Conservation (phyloP, 1,140 invertebrate species). For the Daktulosphaira vitifoliae region DNA sequence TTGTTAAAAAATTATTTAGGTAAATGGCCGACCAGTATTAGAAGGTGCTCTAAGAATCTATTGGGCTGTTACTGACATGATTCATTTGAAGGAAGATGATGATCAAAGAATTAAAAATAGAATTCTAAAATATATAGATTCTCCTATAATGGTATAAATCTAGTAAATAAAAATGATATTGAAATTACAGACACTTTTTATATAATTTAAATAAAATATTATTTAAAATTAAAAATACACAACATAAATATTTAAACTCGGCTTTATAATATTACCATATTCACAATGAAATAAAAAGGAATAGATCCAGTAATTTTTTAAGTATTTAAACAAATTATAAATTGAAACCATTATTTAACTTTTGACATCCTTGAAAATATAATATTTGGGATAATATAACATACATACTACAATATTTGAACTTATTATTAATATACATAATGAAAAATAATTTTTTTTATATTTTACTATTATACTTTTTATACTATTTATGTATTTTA, state of each 20-base stretch:
- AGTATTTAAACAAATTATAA: too few species aligned
- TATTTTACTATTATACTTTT: too few species aligned
- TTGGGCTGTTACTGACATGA: conserved; percentile 75
- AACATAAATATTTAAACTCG: background rate
- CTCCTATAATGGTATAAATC: conserved; percentile 12
- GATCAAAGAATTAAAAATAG: conserved; percentile 52
- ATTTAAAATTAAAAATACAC: background rate
- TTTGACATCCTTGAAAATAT: too few species aligned
- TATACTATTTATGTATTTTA: too few species aligned
- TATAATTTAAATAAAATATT: background rate
- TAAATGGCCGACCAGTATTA: conserved; percentile 67
- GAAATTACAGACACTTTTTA: background rate
- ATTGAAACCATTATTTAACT: too few species aligned
- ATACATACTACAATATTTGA: too few species aligned
- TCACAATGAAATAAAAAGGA: too few species aligned
- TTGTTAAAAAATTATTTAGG: conserved; percentile 41
- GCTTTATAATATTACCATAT: too few species aligned
- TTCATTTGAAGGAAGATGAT: conserved; percentile 79
- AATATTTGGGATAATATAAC: too few species aligned
- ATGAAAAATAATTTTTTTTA: too few species aligned
- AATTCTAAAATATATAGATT: conserved; percentile 9
- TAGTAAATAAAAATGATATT: background rate
- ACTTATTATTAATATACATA: too few species aligned
- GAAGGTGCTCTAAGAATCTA: conserved; percentile 72
- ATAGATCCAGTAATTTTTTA: too few species aligned